A percentile compares a stretch with the other conserved stretches of the same genome.
These are phyloP conservation scores for Henricia sp. DNA, from an alignment of 53 echinoderm and acorn worm species.

Conservation along the genomic window DNA sequence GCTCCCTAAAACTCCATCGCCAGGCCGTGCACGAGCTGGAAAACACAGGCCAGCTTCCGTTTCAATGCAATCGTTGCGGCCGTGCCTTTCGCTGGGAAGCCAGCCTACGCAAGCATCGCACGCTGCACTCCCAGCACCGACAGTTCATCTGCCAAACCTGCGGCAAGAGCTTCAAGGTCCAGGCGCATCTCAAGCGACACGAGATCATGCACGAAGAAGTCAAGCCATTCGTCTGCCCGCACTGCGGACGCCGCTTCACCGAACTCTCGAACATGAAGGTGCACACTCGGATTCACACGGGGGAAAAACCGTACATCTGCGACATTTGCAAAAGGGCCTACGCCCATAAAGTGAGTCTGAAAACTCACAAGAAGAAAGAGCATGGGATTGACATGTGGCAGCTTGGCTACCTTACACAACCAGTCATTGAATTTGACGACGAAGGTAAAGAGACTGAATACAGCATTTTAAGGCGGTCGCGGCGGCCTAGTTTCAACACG, in stretches of 20 bases:
- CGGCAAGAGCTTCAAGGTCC: slow-evolving; percentile 62
- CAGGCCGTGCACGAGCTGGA: slow-evolving; percentile 49
- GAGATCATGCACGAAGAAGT: slow-evolving; percentile 60
- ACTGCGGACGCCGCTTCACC: slow-evolving; percentile 65
- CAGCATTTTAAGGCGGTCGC: slow-evolving; percentile 43
- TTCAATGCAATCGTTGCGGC: slow-evolving; percentile 52
- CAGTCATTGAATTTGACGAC: slow-evolving; percentile 55
- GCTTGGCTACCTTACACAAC: slow-evolving; percentile 52
- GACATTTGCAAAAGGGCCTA: slow-evolving; percentile 57
- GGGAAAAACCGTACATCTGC: slow-evolving; percentile 68
- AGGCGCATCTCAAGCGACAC: slow-evolving; percentile 59
- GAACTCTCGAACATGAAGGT: slow-evolving; percentile 59
- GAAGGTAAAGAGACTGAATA: slow-evolving; percentile 56
- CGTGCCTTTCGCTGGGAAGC: slow-evolving; percentile 62
- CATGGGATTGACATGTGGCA: slow-evolving; percentile 68
- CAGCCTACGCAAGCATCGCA: slow-evolving; percentile 64
- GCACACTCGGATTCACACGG: slow-evolving; percentile 65
- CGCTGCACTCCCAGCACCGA: slow-evolving; percentile 63
- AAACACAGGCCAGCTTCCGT: slow-evolving; percentile 51
- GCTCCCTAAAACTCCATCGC: slow-evolving; percentile 50
- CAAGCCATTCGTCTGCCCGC: slow-evolving; percentile 64
- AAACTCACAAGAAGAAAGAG: slow-evolving; percentile 70
- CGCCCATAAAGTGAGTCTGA: slow-evolving; percentile 70
- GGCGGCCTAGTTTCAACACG: slow-evolving; percentile 39
- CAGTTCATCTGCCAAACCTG: slow-evolving; percentile 67